Base-by-base conservation (phyloP, 23 tunicate genomes). In the Halocynthia roretzi region DNA sequence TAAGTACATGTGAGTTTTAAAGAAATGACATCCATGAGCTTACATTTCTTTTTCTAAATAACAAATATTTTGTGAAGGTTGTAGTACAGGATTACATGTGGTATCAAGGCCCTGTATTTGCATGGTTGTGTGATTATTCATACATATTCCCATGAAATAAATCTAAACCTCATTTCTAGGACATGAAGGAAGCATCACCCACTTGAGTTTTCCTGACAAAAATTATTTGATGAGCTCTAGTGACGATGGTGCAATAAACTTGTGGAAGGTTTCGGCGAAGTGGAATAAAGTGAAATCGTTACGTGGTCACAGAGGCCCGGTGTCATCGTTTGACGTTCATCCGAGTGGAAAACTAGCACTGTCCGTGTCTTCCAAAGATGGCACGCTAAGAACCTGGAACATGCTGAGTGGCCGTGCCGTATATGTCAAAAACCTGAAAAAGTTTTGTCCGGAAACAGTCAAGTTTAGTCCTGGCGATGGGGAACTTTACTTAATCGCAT, bases 301-400 rank as follows among this genome's bases (percentile, higher is more conserved):
- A 20, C 54, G 71, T 67, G 97, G 98, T 58, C 98, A 92, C 78
- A 78, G 80, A 78, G 98, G 85, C 7, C 75, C 92, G n/a, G 77
- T 92, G 5, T 44, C 85, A 18, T 82, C 98, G 18, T 65, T 92
- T 74, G 85, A 84, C 18, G 61, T 87, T 12, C 98, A 92, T 69
- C 98, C 98, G 53, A 61, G 85, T 60, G 92, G 87, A 9, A 92
- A 92, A 67, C 54, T 92, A 52, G 85, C 90, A 6, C 73, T 92
- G 84, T 82, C 98, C 6, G 93, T 77, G 10, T 78, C 82, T 9
- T 67, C 77, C 10, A 82, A 86, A 79, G 92, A 86, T 82, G 98
- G 98, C 17, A 55, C 87, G 51, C 54, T 92, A 23, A 51, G 88
- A 8, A 92, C 98, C 9, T 92, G 98, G 98, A 84, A 92, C 58